phyloP scores from a whole-genome alignment of 1,140 invertebrate species.

The Uloborus diversus region DNA sequence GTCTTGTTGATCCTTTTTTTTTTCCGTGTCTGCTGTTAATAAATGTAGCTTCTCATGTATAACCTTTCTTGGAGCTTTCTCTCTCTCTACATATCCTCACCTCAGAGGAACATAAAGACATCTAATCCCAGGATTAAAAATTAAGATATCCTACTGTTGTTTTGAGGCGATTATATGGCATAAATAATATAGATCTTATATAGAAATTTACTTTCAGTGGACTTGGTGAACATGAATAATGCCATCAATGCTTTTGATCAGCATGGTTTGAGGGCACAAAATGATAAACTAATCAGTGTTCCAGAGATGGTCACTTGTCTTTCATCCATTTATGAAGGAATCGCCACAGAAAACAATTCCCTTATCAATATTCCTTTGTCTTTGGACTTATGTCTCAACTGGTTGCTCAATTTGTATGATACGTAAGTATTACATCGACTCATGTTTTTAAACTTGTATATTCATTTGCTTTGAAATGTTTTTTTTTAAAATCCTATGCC shows the following conservation, averaged over 20 bases:
- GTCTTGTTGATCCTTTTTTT: too few species aligned
- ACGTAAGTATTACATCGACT: constrained; percentile 71
- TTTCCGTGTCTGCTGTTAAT: too few species aligned
- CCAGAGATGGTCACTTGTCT: constrained; percentile 94
- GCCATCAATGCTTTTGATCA: constrained; percentile 94
- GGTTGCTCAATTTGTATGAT: constrained; percentile 98
- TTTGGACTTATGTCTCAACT: constrained; percentile 96
- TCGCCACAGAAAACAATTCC: constrained; percentile 68
- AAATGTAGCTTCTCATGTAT: too few species aligned
- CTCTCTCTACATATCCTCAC: too few species aligned
- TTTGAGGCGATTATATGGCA: too few species aligned
- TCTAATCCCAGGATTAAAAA: too few species aligned
- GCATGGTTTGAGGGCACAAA: constrained; percentile 90
- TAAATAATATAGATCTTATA: too few species aligned
- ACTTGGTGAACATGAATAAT: constrained; percentile 83
- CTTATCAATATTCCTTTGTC: constrained; percentile 80
- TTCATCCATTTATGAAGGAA: constrained; percentile 85
- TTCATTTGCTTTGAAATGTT: too few species aligned
- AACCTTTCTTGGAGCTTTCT: too few species aligned
- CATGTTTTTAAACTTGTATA: background rate
- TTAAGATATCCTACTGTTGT: too few species aligned
- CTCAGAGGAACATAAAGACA: too few species aligned
- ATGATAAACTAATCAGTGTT: constrained; percentile 93
- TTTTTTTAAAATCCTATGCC: too few species aligned
- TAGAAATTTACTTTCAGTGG: constrained; percentile 76